Evolutionary conservation across 2,888 invertebrate genomes (phyloP).

Genomic region (Helicoverpa assulta): DNA sequence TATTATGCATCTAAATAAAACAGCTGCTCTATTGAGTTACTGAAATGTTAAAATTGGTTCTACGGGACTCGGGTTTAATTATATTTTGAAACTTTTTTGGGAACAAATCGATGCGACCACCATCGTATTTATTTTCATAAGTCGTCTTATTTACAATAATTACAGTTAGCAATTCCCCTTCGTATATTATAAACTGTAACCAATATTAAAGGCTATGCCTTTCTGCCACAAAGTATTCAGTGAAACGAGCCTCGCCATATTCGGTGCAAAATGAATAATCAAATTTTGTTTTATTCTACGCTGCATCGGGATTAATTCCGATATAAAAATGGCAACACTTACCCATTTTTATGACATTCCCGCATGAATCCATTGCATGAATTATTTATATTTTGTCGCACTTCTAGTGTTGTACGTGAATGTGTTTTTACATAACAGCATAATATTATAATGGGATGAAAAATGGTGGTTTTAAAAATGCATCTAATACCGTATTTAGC

Average conservation of each 20-base stretch:
- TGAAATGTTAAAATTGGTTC: too few relatives aligned
- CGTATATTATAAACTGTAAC: not conserved
- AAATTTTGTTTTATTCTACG: not conserved
- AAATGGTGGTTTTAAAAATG: not conserved
- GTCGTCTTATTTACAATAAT: too few relatives aligned
- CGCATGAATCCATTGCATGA: slow-evolving; percentile 3
- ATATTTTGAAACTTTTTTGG: too few relatives aligned
- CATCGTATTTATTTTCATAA: too few relatives aligned
- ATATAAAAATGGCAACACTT: not conserved
- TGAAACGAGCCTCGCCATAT: not conserved
- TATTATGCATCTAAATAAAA: too few relatives aligned
- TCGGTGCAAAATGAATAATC: not conserved
- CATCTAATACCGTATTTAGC: too few relatives aligned
- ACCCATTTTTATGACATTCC: not conserved
- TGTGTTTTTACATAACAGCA: not conserved
- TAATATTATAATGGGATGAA: not conserved
- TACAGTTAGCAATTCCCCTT: too few relatives aligned
- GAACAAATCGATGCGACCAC: too few relatives aligned
- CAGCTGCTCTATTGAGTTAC: too few relatives aligned
- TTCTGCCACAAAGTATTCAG: not conserved
- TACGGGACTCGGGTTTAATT: too few relatives aligned
- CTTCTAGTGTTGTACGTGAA: not conserved
- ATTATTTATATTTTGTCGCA: not conserved
- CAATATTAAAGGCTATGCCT: not conserved
- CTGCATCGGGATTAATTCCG: not conserved